phyloP scores from a whole-genome alignment of 2,797 vertebrate species.

The Hylomyscus alleni region DNA sequence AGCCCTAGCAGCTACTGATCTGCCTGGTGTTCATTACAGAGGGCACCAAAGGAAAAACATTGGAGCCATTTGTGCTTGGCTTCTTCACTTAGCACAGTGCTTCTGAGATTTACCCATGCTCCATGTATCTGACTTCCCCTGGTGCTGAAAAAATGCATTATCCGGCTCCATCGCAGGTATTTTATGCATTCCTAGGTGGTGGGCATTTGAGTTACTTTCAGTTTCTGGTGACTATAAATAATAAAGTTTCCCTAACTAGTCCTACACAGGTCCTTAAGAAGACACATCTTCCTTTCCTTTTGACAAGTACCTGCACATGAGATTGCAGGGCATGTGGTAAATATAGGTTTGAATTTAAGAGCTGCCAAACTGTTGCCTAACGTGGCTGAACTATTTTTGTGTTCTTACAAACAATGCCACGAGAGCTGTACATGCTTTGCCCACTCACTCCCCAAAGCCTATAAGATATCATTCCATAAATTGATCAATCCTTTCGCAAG shows the following conservation, averaged over 20 bases:
- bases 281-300: conserved; percentile 41
- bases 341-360: background rate
- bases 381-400: background rate
- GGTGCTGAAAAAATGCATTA: background rate
- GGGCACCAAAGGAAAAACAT: background rate
- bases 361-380: background rate
- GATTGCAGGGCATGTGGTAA: background rate
- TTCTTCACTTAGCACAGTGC: background rate
- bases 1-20: background rate
- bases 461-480: background rate
- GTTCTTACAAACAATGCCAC: background rate
- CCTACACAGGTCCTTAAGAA: background rate
- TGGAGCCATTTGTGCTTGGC: background rate
- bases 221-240: conserved; percentile 28
- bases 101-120: background rate
- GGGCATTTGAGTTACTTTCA: background rate
- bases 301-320: background rate
- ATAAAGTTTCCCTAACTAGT: background rate
- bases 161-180: background rate
- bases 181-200: conserved; percentile 23
- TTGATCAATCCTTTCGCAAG: background rate
- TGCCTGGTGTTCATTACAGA: conserved; percentile 15
- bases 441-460: background rate
- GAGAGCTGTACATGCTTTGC: background rate
- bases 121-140: background rate